Evolutionary conservation across 2,113 vertebrate species (phyloP).

Genomic region (Ophiodon elongatus): DNA sequence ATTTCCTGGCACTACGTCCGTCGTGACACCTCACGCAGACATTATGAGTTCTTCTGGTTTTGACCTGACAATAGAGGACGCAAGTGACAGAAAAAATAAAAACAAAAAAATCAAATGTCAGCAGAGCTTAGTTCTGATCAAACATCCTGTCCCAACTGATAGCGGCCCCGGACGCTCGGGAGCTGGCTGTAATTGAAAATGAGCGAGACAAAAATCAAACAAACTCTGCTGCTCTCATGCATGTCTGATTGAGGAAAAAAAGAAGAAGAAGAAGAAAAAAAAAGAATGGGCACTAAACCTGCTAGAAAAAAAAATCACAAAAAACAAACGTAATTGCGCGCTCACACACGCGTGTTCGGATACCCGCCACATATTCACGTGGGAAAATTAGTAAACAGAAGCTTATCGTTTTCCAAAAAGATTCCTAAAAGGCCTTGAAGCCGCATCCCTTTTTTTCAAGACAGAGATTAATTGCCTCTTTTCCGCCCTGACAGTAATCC

Average conservation of each 20-base stretch:
- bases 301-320: not conserved
- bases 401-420: slow-evolving; percentile 75
- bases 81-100: not conserved
- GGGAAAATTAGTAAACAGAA: slow-evolving; percentile 75
- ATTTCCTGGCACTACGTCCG: slow-evolving; percentile 10
- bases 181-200: slow-evolving; percentile 65
- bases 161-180: slow-evolving; percentile 30
- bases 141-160: slow-evolving; percentile 76
- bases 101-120: slow-evolving; percentile 57
- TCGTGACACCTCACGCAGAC: slow-evolving; percentile 38
- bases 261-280: not conserved
- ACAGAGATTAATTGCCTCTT: slow-evolving; percentile 85
- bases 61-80: slow-evolving; percentile 71
- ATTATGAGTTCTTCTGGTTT: slow-evolving; percentile 65
- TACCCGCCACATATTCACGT: slow-evolving; percentile 19
- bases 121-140: slow-evolving; percentile 74
- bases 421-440: slow-evolving; percentile 77
- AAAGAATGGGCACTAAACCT: slow-evolving; percentile 11
- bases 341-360: slow-evolving; percentile 10
- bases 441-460: slow-evolving; percentile 75
- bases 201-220: slow-evolving; percentile 58
- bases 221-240: slow-evolving; percentile 44
- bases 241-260: slow-evolving; percentile 19
- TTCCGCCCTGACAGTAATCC: slow-evolving; percentile 84
- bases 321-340: not conserved